A percentile compares a stretch with the other conserved stretches of the same genome.
These are phyloP conservation scores for Mormyrus hasselquistii DNA, from an alignment of 2,797 vertebrate species.

Conservation along the genomic window DNA sequence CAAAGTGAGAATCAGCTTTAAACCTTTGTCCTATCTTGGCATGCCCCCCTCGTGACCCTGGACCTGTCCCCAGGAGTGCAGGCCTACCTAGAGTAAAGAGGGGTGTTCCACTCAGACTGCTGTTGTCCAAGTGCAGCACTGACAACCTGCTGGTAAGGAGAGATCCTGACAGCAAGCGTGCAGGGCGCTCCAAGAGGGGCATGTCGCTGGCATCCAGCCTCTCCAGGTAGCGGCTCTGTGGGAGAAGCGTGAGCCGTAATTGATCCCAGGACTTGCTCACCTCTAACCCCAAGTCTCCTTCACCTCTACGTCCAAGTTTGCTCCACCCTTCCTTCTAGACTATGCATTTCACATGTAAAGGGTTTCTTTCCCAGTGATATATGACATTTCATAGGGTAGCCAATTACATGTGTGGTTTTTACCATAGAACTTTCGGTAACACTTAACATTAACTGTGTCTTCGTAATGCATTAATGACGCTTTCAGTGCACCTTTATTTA, in stretches of 20 bases:
- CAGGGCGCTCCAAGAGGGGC: constrained; percentile 51
- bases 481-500: neutral
- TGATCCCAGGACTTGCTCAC: neutral
- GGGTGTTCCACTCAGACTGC: constrained; percentile 59
- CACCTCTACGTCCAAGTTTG: neutral
- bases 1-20: neutral
- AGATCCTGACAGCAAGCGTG: constrained; percentile 57
- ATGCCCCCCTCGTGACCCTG: neutral
- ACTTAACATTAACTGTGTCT: neutral
- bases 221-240: constrained; percentile 61
- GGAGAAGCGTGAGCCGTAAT: constrained; percentile 23
- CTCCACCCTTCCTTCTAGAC: neutral
- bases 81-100: constrained; percentile 62
- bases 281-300: neutral
- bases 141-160: constrained; percentile 58
- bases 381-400: neutral
- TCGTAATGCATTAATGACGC: neutral
- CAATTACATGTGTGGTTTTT: neutral
- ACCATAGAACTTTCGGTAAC: neutral
- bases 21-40: neutral
- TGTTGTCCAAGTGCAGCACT: constrained; percentile 58
- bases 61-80: neutral
- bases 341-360: neutral
- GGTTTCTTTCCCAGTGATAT: neutral
- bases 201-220: constrained; percentile 61